Percentiles rank a stretch among this genome's conserved stretches.
These are phyloP conservation scores for Ephydatia muelleri DNA, from an alignment of 37 sponge, comb jelly and placozoan species.

Conservation along the genomic window DNA sequence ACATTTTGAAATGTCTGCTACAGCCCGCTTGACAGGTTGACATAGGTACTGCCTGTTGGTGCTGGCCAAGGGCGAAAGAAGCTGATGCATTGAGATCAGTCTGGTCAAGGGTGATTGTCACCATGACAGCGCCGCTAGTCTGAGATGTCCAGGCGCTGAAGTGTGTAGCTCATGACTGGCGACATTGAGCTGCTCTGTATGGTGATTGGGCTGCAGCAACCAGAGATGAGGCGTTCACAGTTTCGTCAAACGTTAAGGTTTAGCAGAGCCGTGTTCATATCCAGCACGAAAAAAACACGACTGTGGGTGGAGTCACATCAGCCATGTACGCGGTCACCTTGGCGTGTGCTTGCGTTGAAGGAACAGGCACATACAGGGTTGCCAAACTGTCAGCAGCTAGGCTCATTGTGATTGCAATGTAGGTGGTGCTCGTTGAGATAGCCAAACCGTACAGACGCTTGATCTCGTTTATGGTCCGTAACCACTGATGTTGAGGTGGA, in stretches of 20 bases:
- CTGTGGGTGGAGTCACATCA: constrained; percentile 72
- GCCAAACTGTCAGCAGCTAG: constrained; percentile 71
- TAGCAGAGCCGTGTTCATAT: constrained; percentile 63
- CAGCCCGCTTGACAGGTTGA: constrained; percentile 29
- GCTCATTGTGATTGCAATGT: constrained; percentile 38
- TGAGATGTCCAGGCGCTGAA: constrained; percentile 35
- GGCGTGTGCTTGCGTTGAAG: too few relatives aligned
- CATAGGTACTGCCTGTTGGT: constrained; percentile 57
- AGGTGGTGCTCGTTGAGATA: constrained; percentile 54
- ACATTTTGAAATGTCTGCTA: constrained; percentile 68
- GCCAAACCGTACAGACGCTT: constrained; percentile 69
- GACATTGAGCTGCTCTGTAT: constrained; percentile 45
- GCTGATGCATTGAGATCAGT: constrained; percentile 66
- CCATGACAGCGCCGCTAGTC: constrained; percentile 46
- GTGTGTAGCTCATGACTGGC: constrained; percentile 32
- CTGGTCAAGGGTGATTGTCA: constrained; percentile 35
- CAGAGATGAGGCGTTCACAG: constrained; percentile 76
- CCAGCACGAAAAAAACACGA: constrained; percentile 45
- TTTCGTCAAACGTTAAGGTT: constrained; percentile 76
- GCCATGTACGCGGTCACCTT: constrained; percentile 27
- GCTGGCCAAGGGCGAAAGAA: constrained; percentile 47
- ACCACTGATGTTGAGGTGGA: constrained; percentile 45
- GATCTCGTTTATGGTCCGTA: constrained; percentile 80
- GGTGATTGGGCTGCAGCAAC: constrained; percentile 25
- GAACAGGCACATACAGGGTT: constrained; percentile 10